Conservation (phyloP, 2,797 vertebrate genomes). For the Coracias cyanogaster region DNA sequence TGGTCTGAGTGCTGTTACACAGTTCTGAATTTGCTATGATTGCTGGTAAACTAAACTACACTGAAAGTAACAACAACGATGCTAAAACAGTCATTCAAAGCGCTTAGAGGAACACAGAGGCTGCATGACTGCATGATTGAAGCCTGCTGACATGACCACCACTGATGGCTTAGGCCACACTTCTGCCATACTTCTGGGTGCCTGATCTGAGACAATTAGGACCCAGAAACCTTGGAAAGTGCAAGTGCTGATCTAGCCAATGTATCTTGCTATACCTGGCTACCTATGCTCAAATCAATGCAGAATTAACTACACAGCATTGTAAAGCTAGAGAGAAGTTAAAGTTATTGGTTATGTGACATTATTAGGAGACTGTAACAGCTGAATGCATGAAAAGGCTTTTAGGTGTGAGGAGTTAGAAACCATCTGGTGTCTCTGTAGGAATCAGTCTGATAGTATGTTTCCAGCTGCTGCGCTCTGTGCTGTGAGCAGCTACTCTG, state of each 20-base stretch:
- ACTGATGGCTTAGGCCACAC: not conserved
- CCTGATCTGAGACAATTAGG: not conserved
- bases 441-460: not conserved
- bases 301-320: not conserved
- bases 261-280: not conserved
- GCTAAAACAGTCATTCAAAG: not conserved
- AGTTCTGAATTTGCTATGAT: not conserved
- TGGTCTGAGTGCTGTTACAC: not conserved
- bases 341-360: not conserved
- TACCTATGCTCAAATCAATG: not conserved
- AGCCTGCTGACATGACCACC: not conserved
- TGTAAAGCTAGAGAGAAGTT: not conserved
- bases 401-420: not conserved
- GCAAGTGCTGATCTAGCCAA: not conserved
- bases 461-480: not conserved
- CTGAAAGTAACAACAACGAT: not conserved
- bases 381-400: not conserved
- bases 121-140: rapidly evolving
- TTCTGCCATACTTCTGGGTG: not conserved
- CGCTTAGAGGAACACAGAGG: not conserved
- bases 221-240: not conserved
- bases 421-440: not conserved
- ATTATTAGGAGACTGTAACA: not conserved
- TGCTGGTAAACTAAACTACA: not conserved
- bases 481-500: not conserved